phyloP scores from a whole-genome alignment of 1,140 invertebrate genomes.

The Mactra quadrangularis region DNA sequence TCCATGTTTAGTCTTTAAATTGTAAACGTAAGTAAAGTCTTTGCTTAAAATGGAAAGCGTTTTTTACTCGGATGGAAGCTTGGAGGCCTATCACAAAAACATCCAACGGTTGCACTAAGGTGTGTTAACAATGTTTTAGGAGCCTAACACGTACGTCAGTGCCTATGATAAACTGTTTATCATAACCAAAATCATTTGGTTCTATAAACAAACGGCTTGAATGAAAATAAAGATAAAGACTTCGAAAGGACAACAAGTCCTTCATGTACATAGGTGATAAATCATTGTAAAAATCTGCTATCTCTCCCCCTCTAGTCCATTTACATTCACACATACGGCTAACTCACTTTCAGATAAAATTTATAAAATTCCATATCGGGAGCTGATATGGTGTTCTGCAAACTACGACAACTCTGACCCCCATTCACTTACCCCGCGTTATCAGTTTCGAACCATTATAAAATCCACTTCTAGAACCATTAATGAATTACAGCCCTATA shows the following conservation, averaged over 20 bases:
- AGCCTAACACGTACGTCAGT: no score
- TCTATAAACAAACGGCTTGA: conserved; percentile 32
- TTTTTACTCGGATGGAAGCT: no score
- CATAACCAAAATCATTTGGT: conserved; percentile 1
- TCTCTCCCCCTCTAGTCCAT: conserved; percentile 37
- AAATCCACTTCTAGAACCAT: conserved; percentile 55
- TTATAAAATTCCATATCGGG: conserved; percentile 60
- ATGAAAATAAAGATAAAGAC: conserved; percentile 52
- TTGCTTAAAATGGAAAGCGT: no score
- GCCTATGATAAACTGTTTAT: conserved; percentile 58
- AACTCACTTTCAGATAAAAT: conserved; percentile 62
- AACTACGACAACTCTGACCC: conserved; percentile 42
- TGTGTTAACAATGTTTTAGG: no score
- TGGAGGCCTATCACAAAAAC: no score
- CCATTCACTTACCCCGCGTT: conserved; percentile 51
- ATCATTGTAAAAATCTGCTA: conserved; percentile 42
- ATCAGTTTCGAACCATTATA: conserved; percentile 53
- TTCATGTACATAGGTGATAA: conserved; percentile 48
- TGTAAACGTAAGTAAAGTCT: no score
- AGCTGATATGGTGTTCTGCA: conserved; percentile 44
- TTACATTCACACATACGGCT: conserved; percentile 50
- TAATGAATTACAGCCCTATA: conserved; percentile 24
- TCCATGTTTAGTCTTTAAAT: background rate
- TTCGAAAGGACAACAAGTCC: conserved; percentile 14
- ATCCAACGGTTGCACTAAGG: no score